Evolutionary conservation across 1,140 invertebrate genomes (phyloP), one percentile per base, ranked within the genome.

Genomic region (Cotesia glomerata): DNA sequence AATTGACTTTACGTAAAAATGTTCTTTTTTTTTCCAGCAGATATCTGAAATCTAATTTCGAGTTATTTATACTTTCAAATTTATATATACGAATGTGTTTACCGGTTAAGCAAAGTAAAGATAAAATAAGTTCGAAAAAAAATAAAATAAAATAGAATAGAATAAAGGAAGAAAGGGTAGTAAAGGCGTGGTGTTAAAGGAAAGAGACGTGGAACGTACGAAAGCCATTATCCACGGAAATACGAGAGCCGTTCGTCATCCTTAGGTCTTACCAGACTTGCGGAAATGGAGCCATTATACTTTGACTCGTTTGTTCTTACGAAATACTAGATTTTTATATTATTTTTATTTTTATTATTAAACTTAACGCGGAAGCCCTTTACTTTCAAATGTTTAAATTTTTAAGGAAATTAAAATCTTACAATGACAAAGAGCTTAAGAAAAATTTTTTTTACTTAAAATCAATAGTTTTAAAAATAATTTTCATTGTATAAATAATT

Each of bases 201-300:
- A 61, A 64, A 14, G 39, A 58, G 65, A 66, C 56, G 65, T 66
- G 66, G 26, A 72, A 66, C 63, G 71, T 67, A 67, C 52, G 34
- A 67, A 62, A 72, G 71, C 65, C 71, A 67, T 72, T 67, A 67
- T 59, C 65, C 58, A 54, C 62, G 71, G 54, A 72, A 72, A 67
- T 72, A 72, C 71, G 69, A 71, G 69, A 63, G 61, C 62, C 61
- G 69, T 65, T 64, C 69, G 69, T 71, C 69, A 71, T 71, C 61
- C 39, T 67, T 67, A 65, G 63, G 34, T 65, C 63, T 65, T 49
- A 16, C 36, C 36, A 65, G 36, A 65, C 36, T 39, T 65, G 4
- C 63, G 63, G 63, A 65, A 65, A 65, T 65, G 63, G 63, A 65
- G 63, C 63, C 63, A 65, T 65, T 65, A 65, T 49, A 65, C 63